phyloP scores from a whole-genome alignment of 2,113 vertebrate species.

The Peromyscus californicus region DNA sequence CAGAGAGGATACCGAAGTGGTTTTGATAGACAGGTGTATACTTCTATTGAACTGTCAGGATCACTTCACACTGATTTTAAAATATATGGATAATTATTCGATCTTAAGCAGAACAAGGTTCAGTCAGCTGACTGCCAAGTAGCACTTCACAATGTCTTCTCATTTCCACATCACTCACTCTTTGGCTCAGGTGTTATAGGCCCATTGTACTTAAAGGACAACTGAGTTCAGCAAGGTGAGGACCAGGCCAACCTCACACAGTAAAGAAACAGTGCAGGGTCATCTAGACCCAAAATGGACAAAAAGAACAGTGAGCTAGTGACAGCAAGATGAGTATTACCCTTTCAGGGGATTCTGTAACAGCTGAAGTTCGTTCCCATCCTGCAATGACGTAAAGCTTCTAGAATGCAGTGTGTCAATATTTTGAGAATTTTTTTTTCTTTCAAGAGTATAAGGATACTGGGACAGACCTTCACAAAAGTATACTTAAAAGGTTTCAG shows the following conservation, averaged over 20 bases:
- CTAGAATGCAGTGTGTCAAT: constrained; percentile 71
- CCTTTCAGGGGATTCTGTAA: constrained; percentile 29
- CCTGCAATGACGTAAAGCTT: constrained; percentile 30
- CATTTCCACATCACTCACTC: background rate
- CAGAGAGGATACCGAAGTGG: too few species aligned
- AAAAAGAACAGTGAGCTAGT: background rate
- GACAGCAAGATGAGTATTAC: background rate
- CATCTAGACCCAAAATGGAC: background rate
- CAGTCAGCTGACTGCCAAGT: background rate
- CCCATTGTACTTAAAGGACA: background rate
- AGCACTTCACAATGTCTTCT: background rate
- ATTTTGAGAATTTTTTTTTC: constrained; percentile 59
- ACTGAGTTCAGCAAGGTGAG: background rate
- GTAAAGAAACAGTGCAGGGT: background rate
- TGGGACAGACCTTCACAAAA: constrained; percentile 48
- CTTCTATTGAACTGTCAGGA: background rate
- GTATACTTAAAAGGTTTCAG: constrained; percentile 70
- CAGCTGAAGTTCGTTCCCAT: constrained; percentile 42
- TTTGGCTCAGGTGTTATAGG: background rate
- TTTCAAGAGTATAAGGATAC: constrained; percentile 65
- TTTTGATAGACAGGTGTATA: background rate
- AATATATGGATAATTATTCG: constrained; percentile 3
- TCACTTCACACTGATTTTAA: constrained; percentile 16
- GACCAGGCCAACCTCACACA: background rate
- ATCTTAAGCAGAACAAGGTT: background rate